A percentile compares a stretch with the other conserved stretches of the same genome.
Evolutionary conservation across 2,888 invertebrate species (phyloP).

Genomic region (Limnephilus rhombicus): DNA sequence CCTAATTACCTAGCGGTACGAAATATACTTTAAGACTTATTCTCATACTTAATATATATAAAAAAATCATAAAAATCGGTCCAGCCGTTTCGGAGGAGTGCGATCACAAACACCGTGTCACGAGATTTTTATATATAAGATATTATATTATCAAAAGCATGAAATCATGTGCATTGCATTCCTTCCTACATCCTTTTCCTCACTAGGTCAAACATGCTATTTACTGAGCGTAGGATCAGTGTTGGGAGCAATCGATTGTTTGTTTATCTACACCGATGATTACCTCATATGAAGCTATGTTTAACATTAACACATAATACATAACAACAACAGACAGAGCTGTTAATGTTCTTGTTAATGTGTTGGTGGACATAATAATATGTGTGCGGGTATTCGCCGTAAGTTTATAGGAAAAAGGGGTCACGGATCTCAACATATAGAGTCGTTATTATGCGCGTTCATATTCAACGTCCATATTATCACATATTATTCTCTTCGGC

Average conservation of each 20-base stretch:
- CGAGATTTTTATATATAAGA: too few species aligned
- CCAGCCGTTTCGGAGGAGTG: too few species aligned
- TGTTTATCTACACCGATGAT: neutral
- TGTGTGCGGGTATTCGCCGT: constrained; percentile 2
- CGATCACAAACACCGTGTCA: too few species aligned
- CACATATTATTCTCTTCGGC: neutral
- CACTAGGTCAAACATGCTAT: neutral
- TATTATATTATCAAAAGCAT: neutral
- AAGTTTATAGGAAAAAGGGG: constrained; percentile 26
- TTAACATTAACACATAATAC: neutral
- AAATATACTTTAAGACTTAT: too few species aligned
- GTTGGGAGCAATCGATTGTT: neutral
- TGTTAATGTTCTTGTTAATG: neutral
- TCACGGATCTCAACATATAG: constrained; percentile 26
- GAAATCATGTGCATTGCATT: neutral
- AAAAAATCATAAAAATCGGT: too few species aligned
- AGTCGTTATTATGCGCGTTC: neutral
- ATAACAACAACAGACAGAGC: neutral
- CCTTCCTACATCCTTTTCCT: neutral
- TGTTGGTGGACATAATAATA: neutral
- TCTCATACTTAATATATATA: too few species aligned
- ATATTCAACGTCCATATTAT: neutral
- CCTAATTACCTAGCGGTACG: too few species aligned
- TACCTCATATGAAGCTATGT: neutral
- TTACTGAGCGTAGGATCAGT: neutral